Evolutionary conservation across 2,113 vertebrate species (phyloP).

Genomic region (Stigmatopora nigra): DNA sequence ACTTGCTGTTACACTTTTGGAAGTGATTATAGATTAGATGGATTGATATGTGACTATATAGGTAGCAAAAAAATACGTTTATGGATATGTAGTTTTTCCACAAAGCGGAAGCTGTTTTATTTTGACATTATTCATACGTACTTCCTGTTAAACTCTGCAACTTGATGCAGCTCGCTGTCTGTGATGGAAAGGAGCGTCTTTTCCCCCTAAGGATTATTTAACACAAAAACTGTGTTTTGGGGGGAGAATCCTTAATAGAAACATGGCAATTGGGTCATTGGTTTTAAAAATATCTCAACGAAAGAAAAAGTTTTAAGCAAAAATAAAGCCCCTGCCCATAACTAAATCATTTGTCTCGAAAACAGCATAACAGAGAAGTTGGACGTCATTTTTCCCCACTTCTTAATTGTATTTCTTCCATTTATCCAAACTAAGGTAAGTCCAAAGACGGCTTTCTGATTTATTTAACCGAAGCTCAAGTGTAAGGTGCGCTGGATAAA

Average conservation of each 20-base stretch:
- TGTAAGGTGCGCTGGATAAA: neutral
- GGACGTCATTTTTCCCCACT: constrained; percentile 26
- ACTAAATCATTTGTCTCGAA: constrained; percentile 16
- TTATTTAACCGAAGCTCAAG: neutral
- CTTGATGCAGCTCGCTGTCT: constrained; percentile 26
- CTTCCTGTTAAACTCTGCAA: constrained; percentile 3
- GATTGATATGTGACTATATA: too few species aligned
- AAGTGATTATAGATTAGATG: too few species aligned
- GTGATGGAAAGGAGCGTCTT: constrained; percentile 10
- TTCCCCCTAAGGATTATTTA: constrained; percentile 33
- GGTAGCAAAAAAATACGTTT: too few species aligned
- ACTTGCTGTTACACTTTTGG: too few species aligned
- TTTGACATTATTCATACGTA: neutral
- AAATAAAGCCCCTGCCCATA: neutral
- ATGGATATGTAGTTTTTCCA: neutral
- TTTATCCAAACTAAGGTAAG: constrained; percentile 34
- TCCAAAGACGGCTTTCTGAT: constrained; percentile 1
- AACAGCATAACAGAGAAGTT: constrained; percentile 40
- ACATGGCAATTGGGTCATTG: constrained; percentile 28
- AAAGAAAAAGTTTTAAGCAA: neutral
- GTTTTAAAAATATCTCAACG: neutral
- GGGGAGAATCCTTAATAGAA: constrained; percentile 8
- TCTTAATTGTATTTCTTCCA: neutral
- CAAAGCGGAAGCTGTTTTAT: constrained; percentile 13
- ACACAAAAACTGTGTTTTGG: constrained; percentile 33